phyloP scores from a whole-genome alignment of 2,113 vertebrate genomes.

The Stictonetta naevosa region DNA sequence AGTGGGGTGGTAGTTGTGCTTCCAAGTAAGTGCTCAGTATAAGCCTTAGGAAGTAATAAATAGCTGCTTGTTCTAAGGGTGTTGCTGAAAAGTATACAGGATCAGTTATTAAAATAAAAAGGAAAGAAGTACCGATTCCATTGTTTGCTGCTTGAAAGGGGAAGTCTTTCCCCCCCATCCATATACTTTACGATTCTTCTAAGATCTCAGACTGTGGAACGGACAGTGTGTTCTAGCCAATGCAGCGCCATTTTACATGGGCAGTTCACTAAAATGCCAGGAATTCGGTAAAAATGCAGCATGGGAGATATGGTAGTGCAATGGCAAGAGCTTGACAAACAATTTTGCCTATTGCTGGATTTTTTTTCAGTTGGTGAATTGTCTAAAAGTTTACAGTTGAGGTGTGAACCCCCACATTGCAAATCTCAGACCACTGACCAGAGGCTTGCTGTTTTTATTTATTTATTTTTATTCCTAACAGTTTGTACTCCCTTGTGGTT shows the following conservation, averaged over 20 bases:
- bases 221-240: neutral
- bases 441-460: no score
- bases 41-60: neutral
- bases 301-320: neutral
- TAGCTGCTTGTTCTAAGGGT: neutral
- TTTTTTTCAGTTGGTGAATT: neutral
- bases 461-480: neutral
- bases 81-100: neutral
- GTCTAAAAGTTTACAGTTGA: neutral
- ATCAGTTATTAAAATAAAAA: no score
- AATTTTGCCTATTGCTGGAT: neutral
- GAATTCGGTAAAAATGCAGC: neutral
- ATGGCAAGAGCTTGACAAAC: neutral
- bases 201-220: neutral
- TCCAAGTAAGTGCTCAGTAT: neutral
- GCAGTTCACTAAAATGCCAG: neutral
- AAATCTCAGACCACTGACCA: neutral
- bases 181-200: neutral
- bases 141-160: neutral
- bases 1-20: neutral
- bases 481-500: rapidly evolving
- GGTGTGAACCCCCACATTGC: neutral
- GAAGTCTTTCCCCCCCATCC: rapidly evolving
- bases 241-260: neutral
- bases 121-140: neutral